phyloP scores from a whole-genome alignment of 2,888 invertebrate species.

The Lycophotia porphyrea region DNA sequence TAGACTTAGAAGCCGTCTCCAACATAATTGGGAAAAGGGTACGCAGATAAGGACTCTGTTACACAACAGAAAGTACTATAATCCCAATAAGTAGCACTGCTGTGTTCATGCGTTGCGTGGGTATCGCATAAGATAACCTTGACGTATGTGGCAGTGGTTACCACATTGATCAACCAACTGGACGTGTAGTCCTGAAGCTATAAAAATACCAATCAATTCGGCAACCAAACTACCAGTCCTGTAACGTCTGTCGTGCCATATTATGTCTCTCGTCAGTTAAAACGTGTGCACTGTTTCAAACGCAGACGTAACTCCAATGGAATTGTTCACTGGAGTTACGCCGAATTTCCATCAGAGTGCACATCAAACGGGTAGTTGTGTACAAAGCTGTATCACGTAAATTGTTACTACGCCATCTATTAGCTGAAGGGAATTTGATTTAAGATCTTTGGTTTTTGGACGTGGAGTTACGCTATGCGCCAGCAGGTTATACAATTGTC shows the following conservation, averaged over 20 bases:
- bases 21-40: background rate
- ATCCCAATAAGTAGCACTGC: background rate
- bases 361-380: slow-evolving; percentile 39
- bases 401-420: background rate
- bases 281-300: slow-evolving; percentile 33
- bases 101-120: background rate
- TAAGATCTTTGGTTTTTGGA: background rate
- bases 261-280: slow-evolving; percentile 2
- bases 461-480: background rate
- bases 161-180: background rate
- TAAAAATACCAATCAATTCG: background rate
- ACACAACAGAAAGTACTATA: background rate
- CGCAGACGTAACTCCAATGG: slow-evolving; percentile 6
- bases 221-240: background rate
- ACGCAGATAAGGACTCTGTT: background rate
- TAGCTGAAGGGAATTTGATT: slow-evolving; percentile 15
- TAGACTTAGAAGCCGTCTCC: background rate
- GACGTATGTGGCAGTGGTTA: background rate
- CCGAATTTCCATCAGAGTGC: slow-evolving; percentile 32
- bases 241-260: background rate
- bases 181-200: background rate
- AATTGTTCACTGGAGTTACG: slow-evolving; percentile 35
- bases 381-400: slow-evolving; percentile 12
- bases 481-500: background rate
- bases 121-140: background rate